Percentiles rank a stretch among this genome's conserved stretches.
phyloP scores from a whole-genome alignment of 2,113 vertebrate genomes.

The Lanius collurio region DNA sequence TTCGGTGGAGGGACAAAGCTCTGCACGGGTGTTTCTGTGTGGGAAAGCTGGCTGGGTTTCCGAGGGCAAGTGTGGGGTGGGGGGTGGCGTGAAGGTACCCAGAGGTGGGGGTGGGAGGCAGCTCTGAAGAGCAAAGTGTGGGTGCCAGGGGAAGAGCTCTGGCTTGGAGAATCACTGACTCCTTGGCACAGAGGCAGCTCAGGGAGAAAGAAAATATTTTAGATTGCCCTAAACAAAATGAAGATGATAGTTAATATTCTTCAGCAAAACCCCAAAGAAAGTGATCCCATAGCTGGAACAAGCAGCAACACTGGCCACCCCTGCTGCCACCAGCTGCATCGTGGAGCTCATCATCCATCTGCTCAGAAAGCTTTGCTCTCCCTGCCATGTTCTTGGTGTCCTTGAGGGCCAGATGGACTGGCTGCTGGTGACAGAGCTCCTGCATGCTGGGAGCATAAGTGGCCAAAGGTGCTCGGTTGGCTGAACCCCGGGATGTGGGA shows the following conservation, averaged over 20 bases:
- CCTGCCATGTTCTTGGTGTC: not conserved
- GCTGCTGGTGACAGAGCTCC: not conserved
- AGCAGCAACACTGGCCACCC: not conserved
- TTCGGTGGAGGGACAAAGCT: not conserved
- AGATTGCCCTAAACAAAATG: not conserved
- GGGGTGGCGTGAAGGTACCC: accelerated
- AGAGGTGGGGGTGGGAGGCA: not conserved
- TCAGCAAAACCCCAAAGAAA: not conserved
- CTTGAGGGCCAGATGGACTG: slow-evolving; percentile 8
- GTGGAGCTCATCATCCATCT: not conserved
- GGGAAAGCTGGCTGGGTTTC: not conserved
- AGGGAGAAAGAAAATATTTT: not conserved
- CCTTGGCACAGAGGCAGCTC: accelerated
- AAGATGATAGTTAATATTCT: not conserved
- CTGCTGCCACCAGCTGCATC: accelerated
- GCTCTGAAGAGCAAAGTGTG: not conserved
- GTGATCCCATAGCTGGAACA: accelerated
- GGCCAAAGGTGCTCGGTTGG: accelerated
- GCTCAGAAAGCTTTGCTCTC: not conserved
- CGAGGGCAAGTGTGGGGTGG: accelerated
- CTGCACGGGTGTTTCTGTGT: accelerated
- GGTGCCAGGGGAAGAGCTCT: not conserved
- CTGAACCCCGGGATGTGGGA: not conserved
- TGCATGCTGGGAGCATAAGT: not conserved
- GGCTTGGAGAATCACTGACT: not conserved